Percentiles rank a stretch among this genome's conserved stretches.
phyloP scores from a whole-genome alignment of 1,140 invertebrate genomes.

The Ruditapes philippinarum region DNA sequence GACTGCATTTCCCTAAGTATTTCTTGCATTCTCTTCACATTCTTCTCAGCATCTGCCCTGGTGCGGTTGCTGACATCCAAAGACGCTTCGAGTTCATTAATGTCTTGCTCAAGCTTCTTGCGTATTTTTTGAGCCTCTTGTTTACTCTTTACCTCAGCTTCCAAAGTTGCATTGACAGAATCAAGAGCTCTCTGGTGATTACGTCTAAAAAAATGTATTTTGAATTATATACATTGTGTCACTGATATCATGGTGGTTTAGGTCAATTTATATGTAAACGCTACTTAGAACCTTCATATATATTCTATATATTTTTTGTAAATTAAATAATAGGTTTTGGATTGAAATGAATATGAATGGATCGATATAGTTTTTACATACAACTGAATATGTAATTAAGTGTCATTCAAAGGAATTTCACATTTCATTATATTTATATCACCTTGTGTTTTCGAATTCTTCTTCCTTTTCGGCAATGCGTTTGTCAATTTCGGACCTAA shows the following conservation, averaged over 20 bases:
- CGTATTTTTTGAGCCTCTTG: constrained; percentile 99
- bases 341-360: no score
- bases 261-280: no score
- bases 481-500: constrained; percentile 99
- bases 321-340: no score
- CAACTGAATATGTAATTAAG: no score
- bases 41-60: constrained; percentile 99
- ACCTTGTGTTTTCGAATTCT: constrained; percentile 99
- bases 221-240: no score
- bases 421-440: no score
- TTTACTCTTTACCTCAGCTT: constrained; percentile 99
- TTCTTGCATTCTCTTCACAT: constrained; percentile 98
- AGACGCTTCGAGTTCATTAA: constrained; percentile 99
- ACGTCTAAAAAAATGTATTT: constrained; percentile 92
- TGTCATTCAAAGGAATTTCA: no score
- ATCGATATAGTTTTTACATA: no score
- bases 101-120: constrained; percentile 99
- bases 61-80: constrained; percentile 92
- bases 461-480: constrained; percentile 99
- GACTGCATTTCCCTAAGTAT: constrained; percentile 93
- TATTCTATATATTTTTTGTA: no score
- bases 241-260: no score
- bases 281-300: no score
- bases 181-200: constrained; percentile 99
- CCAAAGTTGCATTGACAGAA: constrained; percentile 99